Percentiles rank a stretch among this genome's conserved stretches.
phyloP scores from a whole-genome alignment of 1,140 invertebrate species.

The Batillaria attramentaria region DNA sequence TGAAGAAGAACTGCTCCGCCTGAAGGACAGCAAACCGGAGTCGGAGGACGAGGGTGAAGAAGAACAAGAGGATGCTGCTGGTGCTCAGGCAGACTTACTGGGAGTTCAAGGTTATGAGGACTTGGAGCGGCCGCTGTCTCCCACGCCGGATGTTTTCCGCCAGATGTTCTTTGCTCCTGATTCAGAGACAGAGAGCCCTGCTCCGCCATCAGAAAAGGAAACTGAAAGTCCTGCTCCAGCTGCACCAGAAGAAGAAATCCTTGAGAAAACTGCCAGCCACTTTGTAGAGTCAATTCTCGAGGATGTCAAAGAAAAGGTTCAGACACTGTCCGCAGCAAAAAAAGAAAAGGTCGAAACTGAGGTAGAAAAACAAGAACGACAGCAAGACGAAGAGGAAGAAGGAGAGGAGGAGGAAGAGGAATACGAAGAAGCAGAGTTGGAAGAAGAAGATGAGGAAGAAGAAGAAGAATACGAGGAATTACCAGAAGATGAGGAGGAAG shows the following conservation, averaged over 20 bases:
- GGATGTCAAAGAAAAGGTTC: slow-evolving; percentile 55
- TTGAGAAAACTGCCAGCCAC: slow-evolving; percentile 56
- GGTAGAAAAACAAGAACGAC: neutral
- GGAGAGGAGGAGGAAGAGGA: slow-evolving; percentile 40
- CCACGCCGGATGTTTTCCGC: slow-evolving; percentile 64
- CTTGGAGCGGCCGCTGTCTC: slow-evolving; percentile 66
- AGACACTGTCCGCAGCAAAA: slow-evolving; percentile 5
- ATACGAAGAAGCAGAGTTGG: slow-evolving; percentile 29
- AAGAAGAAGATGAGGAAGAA: slow-evolving; percentile 35
- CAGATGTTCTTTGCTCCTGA: slow-evolving; percentile 55
- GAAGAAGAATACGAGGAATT: slow-evolving; percentile 24
- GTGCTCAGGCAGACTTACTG: neutral
- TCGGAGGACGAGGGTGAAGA: slow-evolving; percentile 67
- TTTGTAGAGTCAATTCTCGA: slow-evolving; percentile 66
- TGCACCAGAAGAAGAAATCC: slow-evolving; percentile 37
- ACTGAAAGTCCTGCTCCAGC: neutral
- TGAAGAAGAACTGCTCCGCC: slow-evolving; percentile 62
- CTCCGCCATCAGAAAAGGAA: slow-evolving; percentile 7
- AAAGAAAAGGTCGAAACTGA: too few relatives aligned
- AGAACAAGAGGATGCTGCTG: slow-evolving; percentile 9
- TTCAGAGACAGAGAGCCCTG: slow-evolving; percentile 13
- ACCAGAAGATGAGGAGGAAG: slow-evolving; percentile 33
- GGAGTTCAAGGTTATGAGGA: slow-evolving; percentile 48
- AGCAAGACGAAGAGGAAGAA: slow-evolving; percentile 33
- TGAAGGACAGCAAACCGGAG: slow-evolving; percentile 72